Evolutionary conservation across 1,140 invertebrate species (phyloP), one percentile per base, ranked within the genome.

Genomic region (Anoplophora glabripennis): DNA sequence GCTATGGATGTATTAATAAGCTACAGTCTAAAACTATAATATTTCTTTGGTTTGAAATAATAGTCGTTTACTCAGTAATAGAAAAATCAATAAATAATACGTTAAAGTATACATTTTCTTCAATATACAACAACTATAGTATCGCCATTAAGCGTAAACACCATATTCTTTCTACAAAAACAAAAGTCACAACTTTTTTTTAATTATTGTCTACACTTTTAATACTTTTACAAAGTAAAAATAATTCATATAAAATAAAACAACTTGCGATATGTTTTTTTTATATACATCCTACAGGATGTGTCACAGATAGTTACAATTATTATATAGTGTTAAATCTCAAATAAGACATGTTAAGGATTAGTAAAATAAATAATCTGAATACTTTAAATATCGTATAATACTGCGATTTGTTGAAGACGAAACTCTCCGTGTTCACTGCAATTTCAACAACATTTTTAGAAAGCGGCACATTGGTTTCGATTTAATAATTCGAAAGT

Each of bases 191-290:
- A 67, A 65, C 58, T 51, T 60, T 52, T 61, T 64, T 38, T 41
- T 44, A 15, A 59, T 67, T 70, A 71, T 71, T 71, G 69, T 71
- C 69, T 69, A 71, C 66, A 71, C 57, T 69, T 71, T 64, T 63
- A 69, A 67, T 61, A 57, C 52, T 56, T 64, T 65, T 58, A 61
- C 11, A 61, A 65, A 64, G 48, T 57, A 57, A 57, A 64, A 64
- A 18, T 48, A 63, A 47, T 14, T 12, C 58, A 42, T 53, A 63
- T 59, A 46, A 64, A 54, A 44, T 53, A 55, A 62, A 65, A 61
- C 57, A 54, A 46, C 53, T 67, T 61, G 49, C 65, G 65, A 67
- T 67, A 67, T 67, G 65, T 67, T 65, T 67, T 67, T 65, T 67
- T 56, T 65, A 65, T 67, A 65, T 59, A 60, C 63, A 64, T 59